Conservation (phyloP, 35 echinoderm and acorn worm genomes). For the Strongylocentrotus purpuratus region DNA sequence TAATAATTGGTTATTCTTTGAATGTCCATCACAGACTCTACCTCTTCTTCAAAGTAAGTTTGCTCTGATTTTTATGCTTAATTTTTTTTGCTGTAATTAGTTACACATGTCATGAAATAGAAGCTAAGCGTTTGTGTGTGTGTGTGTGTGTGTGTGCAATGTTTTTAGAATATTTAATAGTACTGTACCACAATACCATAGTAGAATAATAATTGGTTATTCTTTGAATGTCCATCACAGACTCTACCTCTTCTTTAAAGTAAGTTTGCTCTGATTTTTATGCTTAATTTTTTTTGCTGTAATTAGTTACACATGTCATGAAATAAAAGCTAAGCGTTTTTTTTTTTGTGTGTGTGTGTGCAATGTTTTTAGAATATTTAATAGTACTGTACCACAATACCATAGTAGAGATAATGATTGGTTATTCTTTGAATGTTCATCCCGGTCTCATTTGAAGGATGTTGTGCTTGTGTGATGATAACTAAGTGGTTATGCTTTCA, state of each 20-base stretch:
- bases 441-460: neutral
- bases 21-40: neutral
- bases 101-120: neutral
- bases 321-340: no score
- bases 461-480: neutral
- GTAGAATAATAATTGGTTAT: neutral
- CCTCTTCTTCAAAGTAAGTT: neutral
- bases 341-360: no score
- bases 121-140: no score
- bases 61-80: neutral
- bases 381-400: neutral
- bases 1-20: neutral
- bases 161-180: neutral
- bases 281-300: neutral
- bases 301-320: neutral
- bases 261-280: neutral
- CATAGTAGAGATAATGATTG: neutral
- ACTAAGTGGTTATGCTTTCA: slow-evolving; percentile 14
- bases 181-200: neutral
- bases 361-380: neutral
- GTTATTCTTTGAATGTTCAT: neutral
- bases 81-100: neutral
- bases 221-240: neutral
- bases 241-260: neutral
- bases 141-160: neutral